Evolutionary conservation across 2,888 invertebrate genomes (phyloP), one percentile per base, ranked within the genome.

Genomic region (Caenorhabditis drosophilae): DNA sequence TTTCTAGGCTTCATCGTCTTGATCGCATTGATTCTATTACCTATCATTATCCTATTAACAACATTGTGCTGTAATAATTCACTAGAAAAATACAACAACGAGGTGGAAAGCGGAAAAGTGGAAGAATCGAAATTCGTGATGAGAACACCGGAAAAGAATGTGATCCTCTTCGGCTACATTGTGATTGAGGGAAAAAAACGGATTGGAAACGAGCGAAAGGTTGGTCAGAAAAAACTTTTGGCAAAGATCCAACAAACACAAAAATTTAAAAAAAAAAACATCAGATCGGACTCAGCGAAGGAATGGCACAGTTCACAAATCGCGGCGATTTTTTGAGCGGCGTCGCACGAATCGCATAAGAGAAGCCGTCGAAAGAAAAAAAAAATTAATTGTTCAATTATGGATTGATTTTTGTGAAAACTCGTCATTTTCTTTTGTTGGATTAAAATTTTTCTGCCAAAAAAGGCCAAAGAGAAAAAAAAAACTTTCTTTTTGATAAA

Each of bases 11-110:
- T 60, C 50, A 50, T 60, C 31, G 60, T 66, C 1, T 22, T 60
- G 9, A 60, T 64, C 26, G 64, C 64, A 20, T 27, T 64, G 0
- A 59, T 64, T 16, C 44, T 64, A 15, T 45, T 64, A 9, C 64
- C 64, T 7, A 64, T 64, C 4, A 55, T 76, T 23, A 76, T 76
- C 35, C 67, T 76, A 6, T 51, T 76, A 2, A 70, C 72, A 2
- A 75, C 76, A 12, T 49, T 76, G 0, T 75, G 76, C 49, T 76
- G 76, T 48, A 76, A 76, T 47, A 76, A 73, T 34, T 69, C 76
- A 3, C 49, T 69, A 18, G 75, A 76, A 48, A 68, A 74, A 36
- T 76, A 75, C 51, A 60, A 70, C 35, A 63, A 61, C 12, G 73
- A 70, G 9, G 64, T 67, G 44, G 74, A 72, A 23, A 61, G 60